Evolutionary conservation across 2,797 vertebrate genomes (phyloP).

Genomic region (Cheirogaleus major): DNA sequence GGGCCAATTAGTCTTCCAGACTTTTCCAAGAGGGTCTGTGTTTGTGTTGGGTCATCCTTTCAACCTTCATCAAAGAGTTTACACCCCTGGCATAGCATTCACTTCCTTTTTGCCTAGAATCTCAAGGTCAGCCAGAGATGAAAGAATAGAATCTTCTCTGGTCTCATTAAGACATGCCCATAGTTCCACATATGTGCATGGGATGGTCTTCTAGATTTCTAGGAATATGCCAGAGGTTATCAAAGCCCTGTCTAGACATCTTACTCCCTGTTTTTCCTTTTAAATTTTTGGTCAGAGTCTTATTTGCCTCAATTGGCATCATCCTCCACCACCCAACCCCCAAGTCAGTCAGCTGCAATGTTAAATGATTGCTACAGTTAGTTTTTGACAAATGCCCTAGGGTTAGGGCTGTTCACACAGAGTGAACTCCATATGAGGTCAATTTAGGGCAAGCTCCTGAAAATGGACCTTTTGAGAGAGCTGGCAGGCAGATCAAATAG

Average conservation of each 20-base stretch:
- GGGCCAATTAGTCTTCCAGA: neutral
- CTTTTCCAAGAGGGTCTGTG: neutral
- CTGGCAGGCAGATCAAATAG: neutral
- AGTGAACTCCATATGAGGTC: neutral
- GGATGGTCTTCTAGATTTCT: neutral
- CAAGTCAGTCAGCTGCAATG: neutral
- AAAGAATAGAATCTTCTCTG: neutral
- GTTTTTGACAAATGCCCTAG: neutral
- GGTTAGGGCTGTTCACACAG: neutral
- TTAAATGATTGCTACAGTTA: neutral
- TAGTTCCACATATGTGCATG: neutral
- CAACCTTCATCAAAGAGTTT: neutral
- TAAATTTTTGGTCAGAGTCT: neutral
- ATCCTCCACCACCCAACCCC: fast-evolving
- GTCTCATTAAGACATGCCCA: neutral
- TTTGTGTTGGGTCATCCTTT: neutral
- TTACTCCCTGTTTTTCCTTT: neutral
- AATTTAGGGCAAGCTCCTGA: neutral
- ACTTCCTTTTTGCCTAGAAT: neutral
- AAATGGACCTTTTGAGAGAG: neutral
- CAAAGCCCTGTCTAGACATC: neutral
- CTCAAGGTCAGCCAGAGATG: neutral
- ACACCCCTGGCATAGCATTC: neutral
- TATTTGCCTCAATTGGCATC: neutral
- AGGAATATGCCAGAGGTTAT: neutral